These are phyloP conservation scores for Melanotaenia nigrans DNA, from an alignment of 2,797 vertebrate genomes.

Conservation along the genomic window DNA sequence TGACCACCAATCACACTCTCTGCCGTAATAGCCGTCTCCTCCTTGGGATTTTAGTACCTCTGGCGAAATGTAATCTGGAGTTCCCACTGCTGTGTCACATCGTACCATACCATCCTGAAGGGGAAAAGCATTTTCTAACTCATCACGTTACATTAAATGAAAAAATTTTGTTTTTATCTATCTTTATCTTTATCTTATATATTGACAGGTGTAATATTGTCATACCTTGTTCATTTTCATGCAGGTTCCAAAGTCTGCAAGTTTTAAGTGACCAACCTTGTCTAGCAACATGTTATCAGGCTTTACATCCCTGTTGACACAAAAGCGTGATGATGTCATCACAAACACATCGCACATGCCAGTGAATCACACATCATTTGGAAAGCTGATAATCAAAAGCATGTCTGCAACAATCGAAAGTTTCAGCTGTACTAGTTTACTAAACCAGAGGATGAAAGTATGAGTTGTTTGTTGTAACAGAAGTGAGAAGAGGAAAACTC, in stretches of 20 bases:
- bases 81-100: constrained; percentile 98
- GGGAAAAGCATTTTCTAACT: background rate
- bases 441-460: background rate
- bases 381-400: background rate
- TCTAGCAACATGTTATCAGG: constrained; percentile 99
- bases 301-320: constrained; percentile 91
- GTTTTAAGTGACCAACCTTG: constrained; percentile 97
- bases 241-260: constrained; percentile 99
- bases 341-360: background rate
- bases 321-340: constrained; percentile 25
- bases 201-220: background rate
- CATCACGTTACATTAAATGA: background rate
- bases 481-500: background rate
- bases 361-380: background rate
- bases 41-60: constrained; percentile 99
- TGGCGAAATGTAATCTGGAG: constrained; percentile 98
- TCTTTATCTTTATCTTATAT: background rate
- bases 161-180: no score
- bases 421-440: background rate
- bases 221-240: constrained; percentile 99
- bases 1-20: constrained; percentile 99
- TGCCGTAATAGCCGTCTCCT: constrained; percentile 96
- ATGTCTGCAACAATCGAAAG: background rate
- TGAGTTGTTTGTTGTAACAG: background rate
- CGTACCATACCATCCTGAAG: constrained; percentile 98